phyloP scores from a whole-genome alignment of 2,888 invertebrate genomes.

The Lordiphosa fenestrarum region DNA sequence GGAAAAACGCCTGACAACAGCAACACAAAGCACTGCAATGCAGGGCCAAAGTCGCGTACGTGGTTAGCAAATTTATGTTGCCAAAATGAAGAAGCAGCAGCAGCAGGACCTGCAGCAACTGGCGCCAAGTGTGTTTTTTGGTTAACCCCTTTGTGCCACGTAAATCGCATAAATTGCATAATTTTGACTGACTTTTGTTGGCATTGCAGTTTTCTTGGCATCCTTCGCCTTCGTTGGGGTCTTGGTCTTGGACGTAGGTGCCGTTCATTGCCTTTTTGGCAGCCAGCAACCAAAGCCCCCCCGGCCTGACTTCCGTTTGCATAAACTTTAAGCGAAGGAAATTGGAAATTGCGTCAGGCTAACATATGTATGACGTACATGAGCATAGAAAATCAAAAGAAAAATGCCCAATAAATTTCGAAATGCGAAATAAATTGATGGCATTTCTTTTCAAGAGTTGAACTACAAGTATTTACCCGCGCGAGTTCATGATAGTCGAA shows the following conservation, averaged over 20 bases:
- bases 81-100: conserved; percentile 44
- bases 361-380: background rate
- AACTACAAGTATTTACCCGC: too few species aligned
- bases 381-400: too few species aligned
- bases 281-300: background rate
- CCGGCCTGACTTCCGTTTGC: conserved; percentile 32
- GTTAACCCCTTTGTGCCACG: conserved; percentile 58
- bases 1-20: conserved; percentile 52
- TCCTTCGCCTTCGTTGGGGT: background rate
- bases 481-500: too few species aligned
- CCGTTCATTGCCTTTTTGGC: conserved; percentile 53
- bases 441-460: too few species aligned
- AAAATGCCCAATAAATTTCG: too few species aligned
- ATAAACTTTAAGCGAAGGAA: conserved; percentile 41
- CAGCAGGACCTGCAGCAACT: conserved; percentile 35
- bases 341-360: conserved; percentile 14
- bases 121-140: conserved; percentile 71
- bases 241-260: conserved; percentile 47
- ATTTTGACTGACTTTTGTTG: conserved; percentile 73
- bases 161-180: conserved; percentile 77
- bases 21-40: conserved; percentile 32
- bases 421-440: too few species aligned
- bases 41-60: conserved; percentile 56
- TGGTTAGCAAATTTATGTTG: conserved; percentile 70
- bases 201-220: conserved; percentile 66